Conservation (phyloP, 2,888 invertebrate species). For the Platycheirus albimanus region DNA sequence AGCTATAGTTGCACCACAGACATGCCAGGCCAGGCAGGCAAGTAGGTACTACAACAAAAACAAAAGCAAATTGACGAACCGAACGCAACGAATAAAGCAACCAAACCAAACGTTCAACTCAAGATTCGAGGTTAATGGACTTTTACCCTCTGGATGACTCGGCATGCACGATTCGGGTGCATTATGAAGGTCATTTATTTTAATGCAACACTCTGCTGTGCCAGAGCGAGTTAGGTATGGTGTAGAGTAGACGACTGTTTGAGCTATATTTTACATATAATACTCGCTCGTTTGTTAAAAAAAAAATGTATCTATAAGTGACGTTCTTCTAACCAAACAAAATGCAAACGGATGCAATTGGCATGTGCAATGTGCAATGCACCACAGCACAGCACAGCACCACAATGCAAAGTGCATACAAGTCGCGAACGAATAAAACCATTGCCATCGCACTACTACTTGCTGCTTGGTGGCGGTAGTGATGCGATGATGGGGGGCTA, state of each 20-base stretch:
- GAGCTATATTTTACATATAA: constrained; percentile 11
- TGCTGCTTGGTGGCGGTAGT: not conserved
- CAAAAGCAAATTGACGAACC: constrained; percentile 54
- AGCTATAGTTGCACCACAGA: not conserved
- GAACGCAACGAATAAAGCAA: constrained; percentile 67
- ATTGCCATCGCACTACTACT: constrained; percentile 46
- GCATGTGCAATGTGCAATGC: constrained; percentile 59
- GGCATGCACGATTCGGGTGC: constrained; percentile 73
- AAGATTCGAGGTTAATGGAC: constrained; percentile 74
- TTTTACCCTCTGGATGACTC: constrained; percentile 74
- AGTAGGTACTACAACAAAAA: not conserved
- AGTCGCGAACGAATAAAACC: constrained; percentile 20
- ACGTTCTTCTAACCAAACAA: constrained; percentile 39
- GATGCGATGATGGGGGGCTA: not conserved
- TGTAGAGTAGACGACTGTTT: constrained; percentile 13
- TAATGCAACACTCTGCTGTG: constrained; percentile 72
- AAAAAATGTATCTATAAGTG: constrained; percentile 22
- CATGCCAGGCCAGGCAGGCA: not conserved
- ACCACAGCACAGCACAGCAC: not conserved
- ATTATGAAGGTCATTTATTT: constrained; percentile 74
- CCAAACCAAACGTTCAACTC: constrained; percentile 70
- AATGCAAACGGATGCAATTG: constrained; percentile 61
- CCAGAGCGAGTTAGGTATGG: constrained; percentile 18
- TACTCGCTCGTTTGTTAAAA: too few species aligned
- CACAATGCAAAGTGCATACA: not conserved